Conservation (phyloP, 2,113 vertebrate genomes). For the Callithrix jacchus region DNA sequence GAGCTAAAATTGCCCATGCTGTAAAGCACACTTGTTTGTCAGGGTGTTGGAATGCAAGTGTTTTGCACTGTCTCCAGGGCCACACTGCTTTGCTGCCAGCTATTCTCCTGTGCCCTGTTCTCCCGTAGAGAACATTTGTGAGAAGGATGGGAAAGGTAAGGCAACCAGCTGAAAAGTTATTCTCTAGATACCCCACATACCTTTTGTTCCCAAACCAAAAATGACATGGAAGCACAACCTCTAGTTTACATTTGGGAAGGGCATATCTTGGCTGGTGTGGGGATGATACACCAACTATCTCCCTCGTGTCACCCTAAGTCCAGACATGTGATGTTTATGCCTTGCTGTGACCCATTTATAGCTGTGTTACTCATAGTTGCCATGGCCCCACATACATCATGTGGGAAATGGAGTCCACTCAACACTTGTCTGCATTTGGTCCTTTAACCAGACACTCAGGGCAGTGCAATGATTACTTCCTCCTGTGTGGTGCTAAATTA, state of each 20-base stretch:
- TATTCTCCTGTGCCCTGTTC: slow-evolving; percentile 31
- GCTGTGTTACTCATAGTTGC: slow-evolving; percentile 83
- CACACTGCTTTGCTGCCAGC: slow-evolving; percentile 30
- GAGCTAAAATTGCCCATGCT: slow-evolving; percentile 66
- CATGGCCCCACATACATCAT: slow-evolving; percentile 53
- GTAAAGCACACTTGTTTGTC: slow-evolving; percentile 71
- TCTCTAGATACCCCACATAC: not conserved
- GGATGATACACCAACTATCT: slow-evolving; percentile 69
- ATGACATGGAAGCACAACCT: not conserved
- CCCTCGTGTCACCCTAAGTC: slow-evolving; percentile 61
- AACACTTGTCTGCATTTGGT: slow-evolving; percentile 48
- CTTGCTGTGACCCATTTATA: slow-evolving; percentile 84
- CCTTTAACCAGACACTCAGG: slow-evolving; percentile 35
- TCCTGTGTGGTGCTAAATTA: slow-evolving; percentile 56
- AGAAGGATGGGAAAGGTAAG: not conserved
- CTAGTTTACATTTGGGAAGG: not conserved
- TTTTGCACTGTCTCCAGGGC: slow-evolving; percentile 29
- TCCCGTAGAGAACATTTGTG: not conserved
- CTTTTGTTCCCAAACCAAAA: slow-evolving; percentile 1
- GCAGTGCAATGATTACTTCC: slow-evolving; percentile 20
- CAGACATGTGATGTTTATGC: slow-evolving; percentile 86
- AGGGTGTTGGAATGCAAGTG: slow-evolving; percentile 56
- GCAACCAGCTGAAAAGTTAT: not conserved
- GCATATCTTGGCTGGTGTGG: slow-evolving; percentile 50
- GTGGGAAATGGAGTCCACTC: slow-evolving; percentile 72